phyloP scores from a whole-genome alignment of 2,888 invertebrate genomes.

The Boloria euphrosyne region DNA sequence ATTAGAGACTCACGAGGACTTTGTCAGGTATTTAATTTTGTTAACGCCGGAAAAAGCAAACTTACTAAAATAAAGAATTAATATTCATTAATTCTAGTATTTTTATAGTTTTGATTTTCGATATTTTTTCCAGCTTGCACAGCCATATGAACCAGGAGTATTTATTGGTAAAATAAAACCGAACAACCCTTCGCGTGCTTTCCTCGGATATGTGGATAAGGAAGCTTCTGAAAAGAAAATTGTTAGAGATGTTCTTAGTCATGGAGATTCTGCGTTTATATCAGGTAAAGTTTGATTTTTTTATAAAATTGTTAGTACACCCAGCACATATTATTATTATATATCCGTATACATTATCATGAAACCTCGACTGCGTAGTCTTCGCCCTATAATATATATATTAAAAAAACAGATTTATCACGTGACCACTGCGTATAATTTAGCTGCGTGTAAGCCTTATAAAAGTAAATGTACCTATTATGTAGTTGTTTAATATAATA shows the following conservation, averaged over 20 bases:
- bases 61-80: too few relatives aligned
- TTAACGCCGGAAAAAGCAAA: too few relatives aligned
- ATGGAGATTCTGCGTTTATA: constrained; percentile 97
- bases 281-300: constrained; percentile 83
- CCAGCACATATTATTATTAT: too few relatives aligned
- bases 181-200: constrained; percentile 94
- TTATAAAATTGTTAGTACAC: background rate
- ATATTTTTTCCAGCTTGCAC: constrained; percentile 70
- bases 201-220: constrained; percentile 97
- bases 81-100: too few relatives aligned
- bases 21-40: constrained; percentile 81
- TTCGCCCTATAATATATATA: too few relatives aligned
- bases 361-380: background rate
- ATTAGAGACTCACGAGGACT: constrained; percentile 93
- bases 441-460: too few relatives aligned
- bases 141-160: constrained; percentile 95
- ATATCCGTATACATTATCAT: too few relatives aligned
- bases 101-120: background rate
- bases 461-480: too few relatives aligned
- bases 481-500: too few relatives aligned
- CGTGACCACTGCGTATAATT: too few relatives aligned
- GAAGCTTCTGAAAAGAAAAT: constrained; percentile 97
- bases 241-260: constrained; percentile 92
- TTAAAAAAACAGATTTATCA: too few relatives aligned
- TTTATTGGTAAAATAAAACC: constrained; percentile 98